Conservation (phyloP, 2,888 invertebrate species). For the Amphipoea oculea region DNA sequence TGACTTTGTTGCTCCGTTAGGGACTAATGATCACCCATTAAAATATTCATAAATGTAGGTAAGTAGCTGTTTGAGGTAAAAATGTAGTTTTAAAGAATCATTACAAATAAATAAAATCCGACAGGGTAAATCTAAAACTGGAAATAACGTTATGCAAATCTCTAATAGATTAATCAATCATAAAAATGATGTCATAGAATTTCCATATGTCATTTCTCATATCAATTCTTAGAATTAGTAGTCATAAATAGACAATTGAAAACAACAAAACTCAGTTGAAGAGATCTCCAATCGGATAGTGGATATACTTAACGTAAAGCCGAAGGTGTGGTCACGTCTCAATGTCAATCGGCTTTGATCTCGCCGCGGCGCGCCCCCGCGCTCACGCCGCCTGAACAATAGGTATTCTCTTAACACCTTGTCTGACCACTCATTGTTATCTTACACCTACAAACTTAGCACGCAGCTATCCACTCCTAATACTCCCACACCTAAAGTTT, state of each 20-base stretch:
- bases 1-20: constrained; percentile 7
- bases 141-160: constrained; percentile 19
- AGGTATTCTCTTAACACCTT: constrained; percentile 79
- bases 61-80: not conserved
- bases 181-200: constrained; percentile 26
- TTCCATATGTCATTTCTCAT: constrained; percentile 15
- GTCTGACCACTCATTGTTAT: constrained; percentile 77
- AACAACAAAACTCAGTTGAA: constrained; percentile 50
- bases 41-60: constrained; percentile 17
- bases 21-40: constrained; percentile 20
- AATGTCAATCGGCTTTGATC: constrained; percentile 80
- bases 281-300: constrained; percentile 56
- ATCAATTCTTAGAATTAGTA: constrained; percentile 39
- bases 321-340: constrained; percentile 79
- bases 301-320: constrained; percentile 60
- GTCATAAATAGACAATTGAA: constrained; percentile 40
- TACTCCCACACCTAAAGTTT: constrained; percentile 44
- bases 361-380: constrained; percentile 73
- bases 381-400: constrained; percentile 74
- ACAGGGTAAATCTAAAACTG: not conserved
- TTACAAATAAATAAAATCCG: not conserved
- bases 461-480: constrained; percentile 33
- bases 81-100: not conserved
- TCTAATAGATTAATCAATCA: constrained; percentile 25
- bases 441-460: constrained; percentile 57